A percentile compares a stretch with the other conserved stretches of the same genome.
Conservation (phyloP, 2,888 invertebrate species). For the Crepidodera aurea region DNA sequence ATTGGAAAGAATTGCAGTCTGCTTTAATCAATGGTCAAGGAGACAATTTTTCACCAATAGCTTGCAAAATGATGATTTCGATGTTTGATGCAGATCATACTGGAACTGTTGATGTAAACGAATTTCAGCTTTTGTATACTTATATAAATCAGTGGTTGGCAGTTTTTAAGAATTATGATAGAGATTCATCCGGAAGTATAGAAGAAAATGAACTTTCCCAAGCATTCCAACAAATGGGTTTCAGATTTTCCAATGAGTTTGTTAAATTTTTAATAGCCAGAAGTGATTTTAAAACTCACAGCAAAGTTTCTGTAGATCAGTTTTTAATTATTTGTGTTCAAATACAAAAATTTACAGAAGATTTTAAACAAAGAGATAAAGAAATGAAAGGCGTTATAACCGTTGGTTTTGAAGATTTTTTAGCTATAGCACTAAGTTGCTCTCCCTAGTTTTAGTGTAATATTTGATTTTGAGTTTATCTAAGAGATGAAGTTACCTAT, state of each 20-base stretch:
- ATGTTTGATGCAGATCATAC: constrained; percentile 88
- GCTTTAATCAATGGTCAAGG: constrained; percentile 89
- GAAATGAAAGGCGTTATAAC: constrained; percentile 84
- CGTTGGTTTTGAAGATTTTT: constrained; percentile 90
- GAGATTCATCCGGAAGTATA: constrained; percentile 85
- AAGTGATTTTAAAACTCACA: constrained; percentile 70
- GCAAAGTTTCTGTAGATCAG: constrained; percentile 80
- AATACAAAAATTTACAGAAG: constrained; percentile 87
- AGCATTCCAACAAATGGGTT: constrained; percentile 90
- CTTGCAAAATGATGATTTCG: constrained; percentile 88
- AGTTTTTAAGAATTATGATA: constrained; percentile 85
- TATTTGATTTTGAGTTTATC: neutral
- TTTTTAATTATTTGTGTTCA: constrained; percentile 91
- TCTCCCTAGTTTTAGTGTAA: constrained; percentile 58
- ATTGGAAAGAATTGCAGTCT: constrained; percentile 76
- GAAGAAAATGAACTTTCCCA: constrained; percentile 80
- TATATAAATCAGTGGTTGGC: constrained; percentile 90
- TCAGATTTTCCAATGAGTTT: constrained; percentile 82
- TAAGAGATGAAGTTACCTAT: too few relatives aligned
- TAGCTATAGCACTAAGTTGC: constrained; percentile 81
- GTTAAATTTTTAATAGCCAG: constrained; percentile 74
- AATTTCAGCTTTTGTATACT: constrained; percentile 85
- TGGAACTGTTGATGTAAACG: constrained; percentile 84
- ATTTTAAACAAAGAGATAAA: constrained; percentile 81
- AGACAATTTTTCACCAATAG: constrained; percentile 80